Conservation (phyloP, 64 coral and sea anemone species). For the Acropora tenuis region DNA sequence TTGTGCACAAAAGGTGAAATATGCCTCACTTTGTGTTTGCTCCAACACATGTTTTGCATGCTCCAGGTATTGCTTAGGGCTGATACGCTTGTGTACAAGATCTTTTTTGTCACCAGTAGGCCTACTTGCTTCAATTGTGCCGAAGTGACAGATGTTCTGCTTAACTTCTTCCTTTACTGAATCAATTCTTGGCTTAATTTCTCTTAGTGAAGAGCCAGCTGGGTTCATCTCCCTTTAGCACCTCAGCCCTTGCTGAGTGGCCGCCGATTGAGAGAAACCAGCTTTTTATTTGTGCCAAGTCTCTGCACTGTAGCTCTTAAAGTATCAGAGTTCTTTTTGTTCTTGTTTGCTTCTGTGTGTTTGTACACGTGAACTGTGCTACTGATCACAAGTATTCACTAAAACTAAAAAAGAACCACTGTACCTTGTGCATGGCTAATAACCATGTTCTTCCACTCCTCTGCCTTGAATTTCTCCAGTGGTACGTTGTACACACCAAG, state of each 20-base stretch:
- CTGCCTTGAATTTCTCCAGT: too few species aligned
- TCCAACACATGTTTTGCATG: slow-evolving; percentile 49
- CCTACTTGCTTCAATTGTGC: slow-evolving; percentile 11
- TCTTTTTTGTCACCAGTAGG: slow-evolving; percentile 58
- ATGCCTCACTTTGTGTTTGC: neutral
- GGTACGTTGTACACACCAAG: slow-evolving; percentile 4
- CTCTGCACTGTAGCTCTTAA: neutral
- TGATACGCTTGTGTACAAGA: slow-evolving; percentile 17
- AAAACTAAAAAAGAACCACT: too few species aligned
- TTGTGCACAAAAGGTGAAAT: slow-evolving; percentile 32
- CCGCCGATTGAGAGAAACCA: slow-evolving; percentile 10
- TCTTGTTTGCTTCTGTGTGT: neutral
- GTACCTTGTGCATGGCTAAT: too few species aligned
- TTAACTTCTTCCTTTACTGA: slow-evolving; percentile 10
- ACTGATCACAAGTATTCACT: neutral
- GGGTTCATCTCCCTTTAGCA: too few species aligned
- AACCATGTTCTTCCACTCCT: too few species aligned
- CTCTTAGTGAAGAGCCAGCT: too few species aligned
- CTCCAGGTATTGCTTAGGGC: slow-evolving; percentile 15
- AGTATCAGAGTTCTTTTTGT: neutral
- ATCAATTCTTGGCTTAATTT: neutral
- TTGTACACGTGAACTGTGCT: neutral
- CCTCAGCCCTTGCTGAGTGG: too few species aligned
- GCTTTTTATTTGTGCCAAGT: slow-evolving; percentile 22
- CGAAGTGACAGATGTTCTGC: neutral